Conservation (phyloP, 1,140 invertebrate species). For the Eumeta japonica region DNA sequence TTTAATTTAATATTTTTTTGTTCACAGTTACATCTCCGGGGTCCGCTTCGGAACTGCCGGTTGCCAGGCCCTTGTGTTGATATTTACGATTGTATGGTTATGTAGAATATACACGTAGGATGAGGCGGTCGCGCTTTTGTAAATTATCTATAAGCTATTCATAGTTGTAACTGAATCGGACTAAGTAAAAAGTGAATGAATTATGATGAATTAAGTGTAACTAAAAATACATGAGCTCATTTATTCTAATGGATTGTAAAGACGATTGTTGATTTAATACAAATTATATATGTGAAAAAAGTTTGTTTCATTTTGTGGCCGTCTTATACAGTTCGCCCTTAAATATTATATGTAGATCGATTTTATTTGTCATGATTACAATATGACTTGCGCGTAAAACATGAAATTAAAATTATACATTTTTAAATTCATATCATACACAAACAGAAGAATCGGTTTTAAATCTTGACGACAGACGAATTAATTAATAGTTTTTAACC, state of each 20-base stretch:
- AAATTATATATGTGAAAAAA: slow-evolving; percentile 46
- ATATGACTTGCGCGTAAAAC: no score
- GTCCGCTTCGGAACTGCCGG: slow-evolving; percentile 27
- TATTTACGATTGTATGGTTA: slow-evolving; percentile 32
- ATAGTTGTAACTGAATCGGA: slow-evolving; percentile 30
- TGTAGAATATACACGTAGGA: slow-evolving; percentile 43
- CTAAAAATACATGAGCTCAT: slow-evolving; percentile 49
- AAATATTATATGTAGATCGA: no score
- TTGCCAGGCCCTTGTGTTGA: slow-evolving; percentile 34
- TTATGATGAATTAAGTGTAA: slow-evolving; percentile 30
- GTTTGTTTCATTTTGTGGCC: slow-evolving; percentile 29
- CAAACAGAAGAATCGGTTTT: no score
- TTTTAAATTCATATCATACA: no score
- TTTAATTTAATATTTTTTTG: slow-evolving; percentile 15
- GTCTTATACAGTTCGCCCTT: no score
- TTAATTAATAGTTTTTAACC: no score
- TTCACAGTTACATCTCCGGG: slow-evolving; percentile 44
- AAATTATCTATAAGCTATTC: slow-evolving; percentile 14
- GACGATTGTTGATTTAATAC: slow-evolving; percentile 55
- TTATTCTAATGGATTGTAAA: slow-evolving; percentile 53
- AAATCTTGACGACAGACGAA: no score
- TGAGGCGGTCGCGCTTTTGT: no score
- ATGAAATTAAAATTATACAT: no score
- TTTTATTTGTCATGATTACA: no score
- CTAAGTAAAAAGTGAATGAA: slow-evolving; percentile 33